These are phyloP conservation scores for Grapholita molesta DNA, from an alignment of 1,140 invertebrate species.

Conservation along the genomic window DNA sequence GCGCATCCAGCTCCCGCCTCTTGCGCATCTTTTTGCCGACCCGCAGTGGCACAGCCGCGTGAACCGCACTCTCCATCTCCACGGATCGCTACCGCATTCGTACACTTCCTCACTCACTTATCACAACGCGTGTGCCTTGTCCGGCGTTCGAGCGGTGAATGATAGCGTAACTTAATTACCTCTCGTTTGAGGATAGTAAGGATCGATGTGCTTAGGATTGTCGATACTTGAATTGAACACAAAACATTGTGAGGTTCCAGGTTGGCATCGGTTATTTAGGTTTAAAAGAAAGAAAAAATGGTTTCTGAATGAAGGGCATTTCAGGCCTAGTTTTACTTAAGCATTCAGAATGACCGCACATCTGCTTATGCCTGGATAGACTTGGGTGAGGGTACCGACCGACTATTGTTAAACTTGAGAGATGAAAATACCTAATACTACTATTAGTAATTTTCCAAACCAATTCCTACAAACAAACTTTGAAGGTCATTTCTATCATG, in stretches of 20 bases:
- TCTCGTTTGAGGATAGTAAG: not conserved
- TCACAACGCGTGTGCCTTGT: conserved; percentile 35
- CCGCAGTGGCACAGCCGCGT: conserved; percentile 69
- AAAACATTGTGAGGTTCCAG: not conserved
- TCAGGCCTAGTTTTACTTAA: not conserved
- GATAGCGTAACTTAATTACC: conserved; percentile 23
- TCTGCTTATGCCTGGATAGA: not conserved
- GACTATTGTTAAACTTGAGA: not conserved
- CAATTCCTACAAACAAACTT: not conserved
- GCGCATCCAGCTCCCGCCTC: conserved; percentile 78
- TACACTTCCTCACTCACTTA: conserved; percentile 27
- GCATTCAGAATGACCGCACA: not conserved
- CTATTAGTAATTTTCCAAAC: not conserved
- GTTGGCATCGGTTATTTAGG: not conserved
- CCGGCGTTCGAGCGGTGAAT: conserved; percentile 41
- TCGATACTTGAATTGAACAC: not conserved
- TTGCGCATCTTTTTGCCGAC: conserved; percentile 81
- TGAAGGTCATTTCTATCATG: not conserved
- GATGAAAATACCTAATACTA: not conserved
- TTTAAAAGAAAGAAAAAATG: not conserved
- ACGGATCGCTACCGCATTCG: conserved; percentile 57
- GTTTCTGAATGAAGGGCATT: not conserved
- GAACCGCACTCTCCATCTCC: conserved; percentile 65
- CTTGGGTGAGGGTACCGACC: not conserved
- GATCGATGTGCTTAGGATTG: not conserved